Evolutionary conservation across 1,140 invertebrate species (phyloP), one percentile per base, ranked within the genome.

Genomic region (Sycophila sp.): DNA sequence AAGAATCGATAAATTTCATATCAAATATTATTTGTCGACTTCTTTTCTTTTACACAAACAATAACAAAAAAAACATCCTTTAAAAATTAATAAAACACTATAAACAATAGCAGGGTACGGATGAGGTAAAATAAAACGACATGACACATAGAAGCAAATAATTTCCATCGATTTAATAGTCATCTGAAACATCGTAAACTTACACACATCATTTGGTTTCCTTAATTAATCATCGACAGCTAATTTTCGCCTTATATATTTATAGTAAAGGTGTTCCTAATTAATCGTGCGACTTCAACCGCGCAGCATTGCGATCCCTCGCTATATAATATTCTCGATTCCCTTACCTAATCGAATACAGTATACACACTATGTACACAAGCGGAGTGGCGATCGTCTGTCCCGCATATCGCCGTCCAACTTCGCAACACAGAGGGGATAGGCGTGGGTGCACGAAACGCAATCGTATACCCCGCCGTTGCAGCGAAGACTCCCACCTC

Each of bases 361-460:
- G 62, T 69, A 69, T 69, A 63, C 58, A 69, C 58, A 69, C 47
- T 69, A 69, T 69, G 22, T 69, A 69, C 58, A 69, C 13, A 40
- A 22, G 4, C 24, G 19, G 32, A 15, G 17, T 58, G 32, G 11
- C 19, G 19, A 6, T 42, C 13, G 24, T n/a, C n/a, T 32, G 42
- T 63, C 30, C 42, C 42, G n/a, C 30, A 34, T 34, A 4, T 63
- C 15, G 5, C 49, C 49, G n/a, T 7, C 22, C 6, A 13, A 40
- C 19, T 17, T 15, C 10, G 22, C 40, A 13, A 26, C n/a, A 24
- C 26, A 42, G 13, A 53, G 5, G n/a, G 5, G 10, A 36, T 17
- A 11, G 28, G n/a, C n/a, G 2, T 19, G 30, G 30, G 53, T 22
- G 4, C 36, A 34, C n/a, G n/a, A 15, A 42, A 15, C 4, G 5